Evolutionary conservation across 2,888 invertebrate genomes (phyloP).

Genomic region (Galeopsomyia nigrocyanea): DNA sequence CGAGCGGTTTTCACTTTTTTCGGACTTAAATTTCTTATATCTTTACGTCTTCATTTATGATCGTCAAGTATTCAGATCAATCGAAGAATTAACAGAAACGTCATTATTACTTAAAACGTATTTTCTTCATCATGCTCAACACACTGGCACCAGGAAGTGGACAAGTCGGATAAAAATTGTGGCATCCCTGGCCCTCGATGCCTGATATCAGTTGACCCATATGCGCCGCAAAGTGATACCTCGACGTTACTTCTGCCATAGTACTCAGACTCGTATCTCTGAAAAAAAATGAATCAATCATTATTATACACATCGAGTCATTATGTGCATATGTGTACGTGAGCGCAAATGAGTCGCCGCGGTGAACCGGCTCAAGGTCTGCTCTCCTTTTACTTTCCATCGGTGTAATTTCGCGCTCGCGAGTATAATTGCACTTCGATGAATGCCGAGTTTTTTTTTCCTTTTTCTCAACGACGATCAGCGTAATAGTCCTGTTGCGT

Average conservation of each 20-base stretch:
- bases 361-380: conserved; percentile 62
- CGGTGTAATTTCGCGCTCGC: conserved; percentile 43
- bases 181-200: conserved; percentile 77
- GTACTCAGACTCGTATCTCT: conserved; percentile 77
- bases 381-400: conserved; percentile 65
- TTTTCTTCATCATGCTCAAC: conserved; percentile 69
- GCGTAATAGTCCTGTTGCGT: conserved; percentile 9
- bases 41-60: too few relatives aligned
- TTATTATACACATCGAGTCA: neutral
- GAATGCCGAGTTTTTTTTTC: conserved; percentile 3
- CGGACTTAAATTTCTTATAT: too few relatives aligned
- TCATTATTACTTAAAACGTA: conserved; percentile 15
- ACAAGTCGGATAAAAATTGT: conserved; percentile 77
- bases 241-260: conserved; percentile 75
- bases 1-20: too few relatives aligned
- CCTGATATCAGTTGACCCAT: conserved; percentile 79
- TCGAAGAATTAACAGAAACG: too few relatives aligned
- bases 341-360: conserved; percentile 16
- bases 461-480: neutral
- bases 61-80: too few relatives aligned
- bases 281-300: conserved; percentile 47
- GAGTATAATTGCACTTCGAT: conserved; percentile 12
- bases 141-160: conserved; percentile 76
- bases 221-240: conserved; percentile 78
- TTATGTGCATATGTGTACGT: conserved; percentile 14